Percentiles rank a stretch among this genome's conserved stretches.
Conservation (phyloP, 2,113 vertebrate genomes). For the Megaceryle maxima region DNA sequence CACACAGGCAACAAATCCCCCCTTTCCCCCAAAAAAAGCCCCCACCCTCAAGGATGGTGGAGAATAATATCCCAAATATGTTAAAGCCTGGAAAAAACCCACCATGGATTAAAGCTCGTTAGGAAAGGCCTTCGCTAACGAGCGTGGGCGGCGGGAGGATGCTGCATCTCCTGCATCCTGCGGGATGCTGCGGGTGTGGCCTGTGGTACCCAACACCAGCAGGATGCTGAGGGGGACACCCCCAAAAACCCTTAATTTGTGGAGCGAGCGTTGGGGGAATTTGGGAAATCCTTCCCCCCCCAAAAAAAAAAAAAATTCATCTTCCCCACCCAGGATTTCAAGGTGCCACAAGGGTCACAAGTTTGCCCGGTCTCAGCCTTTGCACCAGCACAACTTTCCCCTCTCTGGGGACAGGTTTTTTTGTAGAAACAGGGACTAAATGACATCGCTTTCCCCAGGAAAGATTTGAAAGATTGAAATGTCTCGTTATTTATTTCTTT, state of each 20-base stretch:
- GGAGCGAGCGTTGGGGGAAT: neutral
- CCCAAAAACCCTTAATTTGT: neutral
- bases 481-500: accelerated
- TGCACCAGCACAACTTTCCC: neutral
- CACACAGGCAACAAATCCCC: neutral
- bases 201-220: neutral
- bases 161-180: neutral
- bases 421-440: neutral
- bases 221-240: neutral
- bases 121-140: neutral
- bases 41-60: neutral
- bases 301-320: neutral
- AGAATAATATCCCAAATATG: neutral
- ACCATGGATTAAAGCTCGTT: neutral
- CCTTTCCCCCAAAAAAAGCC: neutral
- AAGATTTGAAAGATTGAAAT: neutral
- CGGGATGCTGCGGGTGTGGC: neutral
- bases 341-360: neutral
- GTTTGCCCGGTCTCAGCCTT: neutral
- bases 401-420: neutral
- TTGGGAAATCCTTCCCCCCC: neutral
- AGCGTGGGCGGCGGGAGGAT: neutral
- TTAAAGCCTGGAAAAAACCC: neutral
- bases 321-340: no score
- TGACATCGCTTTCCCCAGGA: neutral